phyloP scores from a whole-genome alignment of 2,797 vertebrate genomes.

The Arctocebus calabarensis region DNA sequence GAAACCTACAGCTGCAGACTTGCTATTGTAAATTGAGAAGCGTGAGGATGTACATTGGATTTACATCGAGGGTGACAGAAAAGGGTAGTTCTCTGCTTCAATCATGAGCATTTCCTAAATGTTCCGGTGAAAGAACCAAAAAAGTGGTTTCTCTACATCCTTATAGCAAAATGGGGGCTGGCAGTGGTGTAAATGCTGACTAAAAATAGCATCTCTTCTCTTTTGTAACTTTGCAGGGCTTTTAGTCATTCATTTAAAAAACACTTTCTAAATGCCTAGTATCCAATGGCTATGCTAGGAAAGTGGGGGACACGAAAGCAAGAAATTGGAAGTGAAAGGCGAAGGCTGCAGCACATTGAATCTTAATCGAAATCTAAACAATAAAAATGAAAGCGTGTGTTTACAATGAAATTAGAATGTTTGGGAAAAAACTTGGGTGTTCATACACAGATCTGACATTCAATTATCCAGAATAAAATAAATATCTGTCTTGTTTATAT shows the following conservation, averaged over 20 bases:
- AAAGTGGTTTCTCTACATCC: background rate
- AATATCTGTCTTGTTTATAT: background rate
- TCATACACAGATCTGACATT: background rate
- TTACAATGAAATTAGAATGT: slow-evolving; percentile 48
- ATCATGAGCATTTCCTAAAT: background rate
- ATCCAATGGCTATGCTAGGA: background rate
- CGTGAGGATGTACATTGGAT: background rate
- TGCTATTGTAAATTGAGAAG: background rate
- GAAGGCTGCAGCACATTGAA: background rate
- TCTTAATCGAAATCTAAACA: slow-evolving; percentile 22
- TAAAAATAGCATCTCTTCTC: background rate
- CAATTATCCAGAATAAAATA: slow-evolving; percentile 11
- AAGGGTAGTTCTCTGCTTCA: background rate
- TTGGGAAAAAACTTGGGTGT: slow-evolving; percentile 27
- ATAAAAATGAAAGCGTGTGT: background rate
- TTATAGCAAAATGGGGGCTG: background rate
- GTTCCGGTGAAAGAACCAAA: background rate
- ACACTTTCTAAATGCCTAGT: background rate
- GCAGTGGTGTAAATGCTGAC: background rate
- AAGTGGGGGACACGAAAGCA: background rate
- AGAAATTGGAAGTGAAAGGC: background rate
- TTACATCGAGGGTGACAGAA: background rate
- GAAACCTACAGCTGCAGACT: background rate
- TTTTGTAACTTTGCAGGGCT: background rate
- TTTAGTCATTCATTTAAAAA: background rate